phyloP scores from a whole-genome alignment of 1,140 invertebrate genomes.

The Dufourea novaeangliae region DNA sequence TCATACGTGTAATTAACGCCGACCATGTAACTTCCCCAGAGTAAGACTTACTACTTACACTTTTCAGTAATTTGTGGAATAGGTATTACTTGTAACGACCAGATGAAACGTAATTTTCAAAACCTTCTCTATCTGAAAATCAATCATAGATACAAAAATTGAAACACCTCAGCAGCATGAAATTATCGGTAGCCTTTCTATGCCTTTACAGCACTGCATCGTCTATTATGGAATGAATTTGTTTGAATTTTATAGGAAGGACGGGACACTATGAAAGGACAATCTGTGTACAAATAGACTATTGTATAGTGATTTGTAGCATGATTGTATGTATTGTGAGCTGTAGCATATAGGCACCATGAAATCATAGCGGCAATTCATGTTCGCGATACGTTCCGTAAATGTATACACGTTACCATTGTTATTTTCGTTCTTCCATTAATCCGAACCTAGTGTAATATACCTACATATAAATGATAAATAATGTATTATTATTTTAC shows the following conservation, averaged over 20 bases:
- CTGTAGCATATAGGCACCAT: constrained; percentile 44
- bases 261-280: constrained; percentile 58
- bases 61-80: neutral
- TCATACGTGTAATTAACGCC: constrained; percentile 34
- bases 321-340: constrained; percentile 53
- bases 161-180: constrained; percentile 44
- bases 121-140: neutral
- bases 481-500: constrained; percentile 69
- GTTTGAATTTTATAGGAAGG: constrained; percentile 46
- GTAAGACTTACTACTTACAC: constrained; percentile 27
- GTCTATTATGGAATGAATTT: constrained; percentile 42
- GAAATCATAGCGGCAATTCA: constrained; percentile 34
- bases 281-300: constrained; percentile 63
- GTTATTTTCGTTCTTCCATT: constrained; percentile 58
- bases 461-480: constrained; percentile 49
- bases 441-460: constrained; percentile 53
- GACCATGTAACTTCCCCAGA: constrained; percentile 4
- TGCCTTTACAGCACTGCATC: constrained; percentile 45
- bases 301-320: constrained; percentile 60
- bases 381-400: constrained; percentile 36
- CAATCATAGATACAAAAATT: neutral
- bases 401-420: constrained; percentile 34
- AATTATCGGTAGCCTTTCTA: constrained; percentile 47
- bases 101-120: constrained; percentile 6
- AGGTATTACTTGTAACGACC: no score